Evolutionary conservation across 2,113 vertebrate genomes (phyloP).

Genomic region (Indicator maculatus): DNA sequence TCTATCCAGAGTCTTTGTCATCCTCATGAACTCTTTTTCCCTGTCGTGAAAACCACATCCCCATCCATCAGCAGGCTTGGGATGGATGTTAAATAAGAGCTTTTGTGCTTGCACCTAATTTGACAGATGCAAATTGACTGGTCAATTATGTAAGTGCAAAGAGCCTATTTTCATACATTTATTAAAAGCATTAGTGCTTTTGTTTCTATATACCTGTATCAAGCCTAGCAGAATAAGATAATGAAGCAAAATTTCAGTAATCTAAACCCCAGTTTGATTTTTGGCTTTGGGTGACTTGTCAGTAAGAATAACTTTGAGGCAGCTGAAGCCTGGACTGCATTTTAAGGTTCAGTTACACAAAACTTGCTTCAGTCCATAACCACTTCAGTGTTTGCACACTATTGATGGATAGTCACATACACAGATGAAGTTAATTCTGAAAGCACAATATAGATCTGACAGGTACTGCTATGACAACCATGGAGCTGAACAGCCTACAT

Average conservation of each 20-base stretch:
- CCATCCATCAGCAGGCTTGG: not conserved
- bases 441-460: not conserved
- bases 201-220: not conserved
- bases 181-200: not conserved
- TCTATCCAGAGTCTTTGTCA: not conserved
- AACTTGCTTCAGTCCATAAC: not conserved
- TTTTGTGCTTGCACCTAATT: not conserved
- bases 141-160: not conserved
- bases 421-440: not conserved
- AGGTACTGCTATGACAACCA: slow-evolving; percentile 58
- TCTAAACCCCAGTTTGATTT: not conserved
- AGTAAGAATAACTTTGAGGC: not conserved
- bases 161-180: not conserved
- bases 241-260: not conserved
- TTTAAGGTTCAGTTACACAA: not conserved
- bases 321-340: not conserved
- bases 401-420: not conserved
- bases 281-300: not conserved
- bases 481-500: not conserved
- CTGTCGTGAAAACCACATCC: not conserved
- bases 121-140: slow-evolving; percentile 7
- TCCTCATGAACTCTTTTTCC: not conserved
- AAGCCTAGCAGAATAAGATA: not conserved
- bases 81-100: not conserved
- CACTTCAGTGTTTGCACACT: not conserved